phyloP scores from a whole-genome alignment of 2,113 vertebrate genomes.

The Clarias batrachus region DNA sequence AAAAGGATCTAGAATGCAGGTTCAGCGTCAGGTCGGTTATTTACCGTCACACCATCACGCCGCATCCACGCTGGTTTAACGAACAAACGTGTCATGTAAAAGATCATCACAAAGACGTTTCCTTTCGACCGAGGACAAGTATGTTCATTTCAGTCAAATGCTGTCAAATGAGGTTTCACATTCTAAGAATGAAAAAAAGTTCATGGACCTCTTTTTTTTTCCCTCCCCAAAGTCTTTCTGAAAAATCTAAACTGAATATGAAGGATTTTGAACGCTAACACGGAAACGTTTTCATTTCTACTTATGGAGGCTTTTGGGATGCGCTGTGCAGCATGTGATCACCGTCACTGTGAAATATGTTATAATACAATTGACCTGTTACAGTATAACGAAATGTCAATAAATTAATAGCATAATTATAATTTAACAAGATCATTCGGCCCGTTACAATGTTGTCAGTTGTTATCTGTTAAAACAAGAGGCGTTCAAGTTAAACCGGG shows the following conservation, averaged over 20 bases:
- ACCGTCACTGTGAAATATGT: not conserved
- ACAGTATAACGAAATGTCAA: not conserved
- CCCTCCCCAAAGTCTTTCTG: no score
- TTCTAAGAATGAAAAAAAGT: not conserved
- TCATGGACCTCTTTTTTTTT: no score
- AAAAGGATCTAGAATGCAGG: not conserved
- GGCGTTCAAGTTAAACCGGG: no score
- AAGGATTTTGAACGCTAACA: no score
- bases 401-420: not conserved
- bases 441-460: not conserved
- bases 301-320: no score
- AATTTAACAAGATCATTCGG: not conserved
- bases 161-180: not conserved
- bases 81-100: not conserved
- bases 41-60: not conserved
- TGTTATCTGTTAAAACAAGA: no score
- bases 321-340: not conserved
- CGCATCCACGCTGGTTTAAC: not conserved
- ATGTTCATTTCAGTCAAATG: not conserved
- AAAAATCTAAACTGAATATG: no score
- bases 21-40: no score
- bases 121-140: not conserved
- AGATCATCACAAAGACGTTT: not conserved
- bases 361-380: not conserved
- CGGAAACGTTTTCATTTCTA: no score